Evolutionary conservation across 2,797 vertebrate species (phyloP).

Genomic region (Halcyon smyrnensis): DNA sequence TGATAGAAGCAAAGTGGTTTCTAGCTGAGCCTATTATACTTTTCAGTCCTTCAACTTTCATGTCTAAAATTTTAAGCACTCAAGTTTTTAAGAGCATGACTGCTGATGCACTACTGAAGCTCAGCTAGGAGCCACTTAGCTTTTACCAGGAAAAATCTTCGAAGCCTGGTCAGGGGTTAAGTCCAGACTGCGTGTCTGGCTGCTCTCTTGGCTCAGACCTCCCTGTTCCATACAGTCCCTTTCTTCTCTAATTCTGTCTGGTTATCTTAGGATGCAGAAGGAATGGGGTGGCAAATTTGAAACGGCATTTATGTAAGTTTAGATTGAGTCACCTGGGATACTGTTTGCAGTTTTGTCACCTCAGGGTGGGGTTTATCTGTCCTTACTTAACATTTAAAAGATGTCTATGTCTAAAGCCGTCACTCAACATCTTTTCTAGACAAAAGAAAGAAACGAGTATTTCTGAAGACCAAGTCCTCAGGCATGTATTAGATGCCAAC

Average conservation of each 20-base stretch:
- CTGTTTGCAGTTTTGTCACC: neutral
- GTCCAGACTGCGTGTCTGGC: neutral
- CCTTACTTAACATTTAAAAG: neutral
- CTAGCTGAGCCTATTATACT: conserved; percentile 25
- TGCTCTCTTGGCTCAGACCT: neutral
- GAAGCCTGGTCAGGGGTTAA: neutral
- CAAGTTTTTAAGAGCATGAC: neutral
- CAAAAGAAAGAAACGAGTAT: neutral
- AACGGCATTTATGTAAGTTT: neutral
- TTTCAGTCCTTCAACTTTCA: neutral
- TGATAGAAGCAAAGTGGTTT: neutral
- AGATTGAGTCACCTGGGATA: neutral
- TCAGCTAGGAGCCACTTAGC: conserved; percentile 14
- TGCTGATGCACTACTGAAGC: neutral
- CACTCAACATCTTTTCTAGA: neutral
- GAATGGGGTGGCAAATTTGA: neutral
- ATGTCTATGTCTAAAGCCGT: neutral
- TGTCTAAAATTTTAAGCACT: conserved; percentile 11
- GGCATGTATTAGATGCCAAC: neutral
- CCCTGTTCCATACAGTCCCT: neutral
- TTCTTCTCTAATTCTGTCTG: neutral
- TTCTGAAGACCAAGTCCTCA: neutral
- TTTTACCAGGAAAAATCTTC: neutral
- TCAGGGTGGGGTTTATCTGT: neutral
- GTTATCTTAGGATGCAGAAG: neutral